Percentiles rank a stretch among this genome's conserved stretches.
Evolutionary conservation across 2,113 vertebrate species (phyloP).

Genomic region (Oryzias celebensis): DNA sequence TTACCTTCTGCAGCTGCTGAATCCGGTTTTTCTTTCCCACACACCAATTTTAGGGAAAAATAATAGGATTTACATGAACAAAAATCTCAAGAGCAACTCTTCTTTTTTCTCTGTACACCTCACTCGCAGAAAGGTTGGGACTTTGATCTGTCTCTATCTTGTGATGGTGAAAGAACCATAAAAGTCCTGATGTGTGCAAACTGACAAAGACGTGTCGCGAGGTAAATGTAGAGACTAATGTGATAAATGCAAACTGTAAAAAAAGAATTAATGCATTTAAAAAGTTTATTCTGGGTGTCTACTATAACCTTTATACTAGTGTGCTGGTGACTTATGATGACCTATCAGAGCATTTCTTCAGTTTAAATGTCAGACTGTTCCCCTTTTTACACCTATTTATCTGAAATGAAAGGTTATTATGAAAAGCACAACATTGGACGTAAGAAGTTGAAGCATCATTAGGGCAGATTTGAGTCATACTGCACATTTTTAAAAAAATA

Average conservation of each 20-base stretch:
- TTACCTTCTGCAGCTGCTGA: conserved; percentile 35
- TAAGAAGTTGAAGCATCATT: no score
- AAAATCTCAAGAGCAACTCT: conserved; percentile 17
- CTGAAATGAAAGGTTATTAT: no score
- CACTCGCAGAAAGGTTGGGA: conserved; percentile 32
- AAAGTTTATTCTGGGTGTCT: no score
- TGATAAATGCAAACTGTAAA: background rate
- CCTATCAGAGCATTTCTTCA: no score
- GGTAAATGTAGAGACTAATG: conserved; percentile 18
- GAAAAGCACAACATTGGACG: no score
- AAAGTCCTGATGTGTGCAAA: conserved; percentile 46
- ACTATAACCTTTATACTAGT: no score
- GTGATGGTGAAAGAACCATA: conserved; percentile 47
- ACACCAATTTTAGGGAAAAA: conserved; percentile 1
- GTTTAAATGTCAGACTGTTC: no score
- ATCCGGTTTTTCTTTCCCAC: background rate
- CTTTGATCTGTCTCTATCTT: conserved; percentile 70
- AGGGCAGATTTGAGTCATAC: no score
- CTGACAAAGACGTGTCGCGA: conserved; percentile 38
- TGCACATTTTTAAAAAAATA: no score
- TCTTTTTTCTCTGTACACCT: conserved; percentile 20
- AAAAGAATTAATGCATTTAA: no score
- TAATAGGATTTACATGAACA: conserved; percentile 8
- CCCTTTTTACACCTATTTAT: no score
- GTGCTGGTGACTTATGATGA: no score